Evolutionary conservation across 2,888 invertebrate species (phyloP).

Genomic region (Tiphia femorata): DNA sequence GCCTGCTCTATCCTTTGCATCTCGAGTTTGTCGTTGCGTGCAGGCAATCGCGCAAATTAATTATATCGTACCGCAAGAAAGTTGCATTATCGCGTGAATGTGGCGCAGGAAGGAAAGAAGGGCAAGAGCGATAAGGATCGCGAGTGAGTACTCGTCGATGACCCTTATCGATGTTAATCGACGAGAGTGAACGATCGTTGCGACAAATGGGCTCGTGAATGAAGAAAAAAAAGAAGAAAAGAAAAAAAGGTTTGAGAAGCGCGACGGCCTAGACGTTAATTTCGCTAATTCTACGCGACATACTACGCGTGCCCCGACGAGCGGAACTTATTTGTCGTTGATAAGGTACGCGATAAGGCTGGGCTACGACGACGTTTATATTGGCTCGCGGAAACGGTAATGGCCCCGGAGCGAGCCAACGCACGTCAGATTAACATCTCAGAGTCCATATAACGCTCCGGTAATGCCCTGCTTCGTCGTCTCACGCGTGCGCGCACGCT

Average conservation of each 20-base stretch:
- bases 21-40: no score
- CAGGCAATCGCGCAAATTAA: no score
- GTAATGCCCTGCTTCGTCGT: neutral
- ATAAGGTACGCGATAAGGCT: neutral
- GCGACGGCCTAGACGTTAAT: slow-evolving; percentile 14
- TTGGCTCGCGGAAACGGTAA: neutral
- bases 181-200: slow-evolving; percentile 26
- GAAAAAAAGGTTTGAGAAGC: slow-evolving; percentile 21
- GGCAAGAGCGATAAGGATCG: slow-evolving; percentile 9
- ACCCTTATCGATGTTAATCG: slow-evolving; percentile 34
- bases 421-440: slow-evolving; percentile 1
- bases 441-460: neutral
- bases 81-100: no score
- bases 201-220: slow-evolving; percentile 39
- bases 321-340: neutral
- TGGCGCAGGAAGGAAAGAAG: neutral
- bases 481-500: neutral
- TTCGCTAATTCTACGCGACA: slow-evolving; percentile 37
- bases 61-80: no score
- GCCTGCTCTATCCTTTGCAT: no score
- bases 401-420: neutral
- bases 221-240: slow-evolving; percentile 11
- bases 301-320: no score
- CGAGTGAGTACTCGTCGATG: slow-evolving; percentile 20
- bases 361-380: neutral